Conservation (phyloP, 2,888 invertebrate genomes). For the Apamea crenata region DNA sequence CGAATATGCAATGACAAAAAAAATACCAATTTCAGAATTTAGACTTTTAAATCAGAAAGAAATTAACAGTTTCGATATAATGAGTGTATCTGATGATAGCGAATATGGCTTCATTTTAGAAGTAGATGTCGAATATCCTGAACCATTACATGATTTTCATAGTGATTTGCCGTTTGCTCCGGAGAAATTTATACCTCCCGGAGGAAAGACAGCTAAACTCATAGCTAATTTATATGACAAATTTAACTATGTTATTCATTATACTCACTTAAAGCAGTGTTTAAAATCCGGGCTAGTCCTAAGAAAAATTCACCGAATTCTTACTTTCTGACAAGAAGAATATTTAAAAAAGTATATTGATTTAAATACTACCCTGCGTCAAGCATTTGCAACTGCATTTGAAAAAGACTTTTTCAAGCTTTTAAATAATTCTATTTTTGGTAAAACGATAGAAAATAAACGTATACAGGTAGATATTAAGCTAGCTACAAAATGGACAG, state of each 20-base stretch:
- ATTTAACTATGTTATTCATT: neutral
- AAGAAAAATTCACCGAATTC: neutral
- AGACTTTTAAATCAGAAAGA: neutral
- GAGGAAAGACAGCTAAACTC: too few species aligned
- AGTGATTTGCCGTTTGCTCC: conserved; percentile 7
- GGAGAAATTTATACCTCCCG: neutral
- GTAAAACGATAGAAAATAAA: too few species aligned
- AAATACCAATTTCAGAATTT: conserved; percentile 8
- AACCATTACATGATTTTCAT: conserved; percentile 6
- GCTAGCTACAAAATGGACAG: too few species aligned
- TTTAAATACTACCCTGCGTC: too few species aligned
- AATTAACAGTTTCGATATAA: too few species aligned
- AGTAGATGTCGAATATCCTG: conserved; percentile 18
- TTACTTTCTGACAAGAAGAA: neutral
- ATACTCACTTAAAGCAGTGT: conserved; percentile 11
- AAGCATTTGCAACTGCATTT: too few species aligned
- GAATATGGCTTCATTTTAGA: conserved; percentile 15
- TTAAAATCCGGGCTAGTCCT: too few species aligned
- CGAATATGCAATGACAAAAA: conserved; percentile 10
- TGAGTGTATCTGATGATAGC: too few species aligned
- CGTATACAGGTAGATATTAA: neutral
- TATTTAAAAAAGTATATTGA: conserved; percentile 5
- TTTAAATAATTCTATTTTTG: too few species aligned
- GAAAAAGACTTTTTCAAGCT: conserved; percentile 1
- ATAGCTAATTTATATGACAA: too few species aligned